phyloP scores from a whole-genome alignment of 2,888 invertebrate genomes.

The Dorcus parallelipipedus region DNA sequence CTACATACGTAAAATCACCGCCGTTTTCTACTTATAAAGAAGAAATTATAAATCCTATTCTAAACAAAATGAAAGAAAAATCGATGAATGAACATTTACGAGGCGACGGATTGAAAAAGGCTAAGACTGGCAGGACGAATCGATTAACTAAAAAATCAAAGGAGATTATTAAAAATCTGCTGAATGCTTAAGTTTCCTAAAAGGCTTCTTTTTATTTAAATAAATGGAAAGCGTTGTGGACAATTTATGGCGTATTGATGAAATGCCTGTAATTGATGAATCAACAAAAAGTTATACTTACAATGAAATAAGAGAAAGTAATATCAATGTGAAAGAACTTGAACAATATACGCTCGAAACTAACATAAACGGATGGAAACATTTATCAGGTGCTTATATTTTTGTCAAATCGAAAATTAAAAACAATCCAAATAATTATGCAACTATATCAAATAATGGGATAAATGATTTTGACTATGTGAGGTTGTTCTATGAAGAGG shows the following conservation, averaged over 20 bases:
- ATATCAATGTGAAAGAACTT: conserved; percentile 10
- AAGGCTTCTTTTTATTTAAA: no score
- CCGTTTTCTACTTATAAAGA: background rate
- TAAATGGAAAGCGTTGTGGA: no score
- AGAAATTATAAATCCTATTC: background rate
- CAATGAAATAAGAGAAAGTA: conserved; percentile 13
- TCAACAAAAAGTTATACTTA: conserved; percentile 13
- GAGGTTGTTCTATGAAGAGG: conserved; percentile 10
- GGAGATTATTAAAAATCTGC: conserved; percentile 10
- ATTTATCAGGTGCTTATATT: conserved; percentile 9
- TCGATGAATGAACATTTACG: conserved; percentile 10
- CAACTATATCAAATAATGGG: conserved; percentile 16
- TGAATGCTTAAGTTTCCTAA: background rate
- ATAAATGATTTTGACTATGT: conserved; percentile 18
- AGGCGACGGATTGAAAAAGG: background rate
- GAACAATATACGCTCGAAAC: conserved; percentile 2
- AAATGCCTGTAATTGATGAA: conserved; percentile 5
- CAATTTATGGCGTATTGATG: no score
- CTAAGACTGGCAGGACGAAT: no score
- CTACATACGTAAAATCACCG: background rate
- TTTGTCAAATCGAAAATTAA: conserved; percentile 3
- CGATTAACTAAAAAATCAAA: background rate
- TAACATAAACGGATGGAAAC: conserved; percentile 6
- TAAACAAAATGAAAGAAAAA: conserved; percentile 12
- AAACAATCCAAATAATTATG: conserved; percentile 12